Base-by-base conservation (phyloP, 2,888 invertebrate genomes). In the Pegoplata infirma region DNA sequence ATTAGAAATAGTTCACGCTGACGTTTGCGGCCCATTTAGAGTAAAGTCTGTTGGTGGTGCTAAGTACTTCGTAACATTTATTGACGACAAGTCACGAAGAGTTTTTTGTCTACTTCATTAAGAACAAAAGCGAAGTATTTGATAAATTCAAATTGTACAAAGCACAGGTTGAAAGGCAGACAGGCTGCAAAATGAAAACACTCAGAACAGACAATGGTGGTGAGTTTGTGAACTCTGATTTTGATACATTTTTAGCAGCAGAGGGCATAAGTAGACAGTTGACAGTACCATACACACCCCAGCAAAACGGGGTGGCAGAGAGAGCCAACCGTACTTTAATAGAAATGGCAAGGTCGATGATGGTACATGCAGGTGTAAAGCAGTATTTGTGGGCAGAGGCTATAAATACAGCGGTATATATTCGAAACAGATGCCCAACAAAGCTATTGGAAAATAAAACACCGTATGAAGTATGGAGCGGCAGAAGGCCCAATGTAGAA, bases 391-490 rank as follows among this genome's bases (percentile, higher is more conserved):
- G 71, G 72, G 25, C 63, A 56, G 55, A 72, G 28, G 67, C n/a
- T n/a, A n/a, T n/a, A n/a, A n/a, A n/a, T n/a, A n/a, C n/a, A n/a
- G n/a, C n/a, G n/a, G n/a, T n/a, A 28, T 67, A 55, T 28, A 25
- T 25, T 25, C 25, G 25, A 3, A 25, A 25, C 6, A 25, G 25
- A 25, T 25, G 25, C 6, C 49, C 69, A n/a, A 59, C 69, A 19
- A 68, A 32, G 28, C 21, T 12, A 1, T 44, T 81, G 8, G 23
- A 40, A 14, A 47, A 75, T 5, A 72, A 77, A 49, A 85, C 84
- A 7, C 82, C 85, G 8, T 83, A 79, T 66, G 83, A 84, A 78
- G 32, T 61, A 5, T 81, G 84, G 81, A 47, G 21, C 32, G 81
- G 81, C 25, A 46, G 51, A 8, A 82, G 71, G 14, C 80, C 82